These are phyloP conservation scores for Aphelocoma californica DNA, from an alignment of 2,797 vertebrate genomes.

Conservation along the genomic window DNA sequence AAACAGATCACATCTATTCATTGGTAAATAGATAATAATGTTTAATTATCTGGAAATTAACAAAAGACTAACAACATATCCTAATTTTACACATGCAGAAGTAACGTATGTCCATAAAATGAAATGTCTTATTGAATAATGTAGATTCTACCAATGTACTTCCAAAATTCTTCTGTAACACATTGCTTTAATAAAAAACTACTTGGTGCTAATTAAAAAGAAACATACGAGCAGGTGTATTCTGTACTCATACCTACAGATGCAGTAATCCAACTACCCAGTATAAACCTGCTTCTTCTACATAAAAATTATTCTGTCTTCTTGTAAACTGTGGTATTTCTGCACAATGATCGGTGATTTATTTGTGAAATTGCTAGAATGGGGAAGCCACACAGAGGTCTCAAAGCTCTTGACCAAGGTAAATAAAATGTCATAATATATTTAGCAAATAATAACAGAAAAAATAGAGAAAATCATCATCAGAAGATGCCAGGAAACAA, in stretches of 20 bases:
- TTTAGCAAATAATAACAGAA: conserved; percentile 56
- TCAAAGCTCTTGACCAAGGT: conserved; percentile 30
- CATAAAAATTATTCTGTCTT: conserved; percentile 38
- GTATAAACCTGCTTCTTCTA: conserved; percentile 3
- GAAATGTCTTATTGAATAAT: conserved; percentile 16
- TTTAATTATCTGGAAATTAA: conserved; percentile 72
- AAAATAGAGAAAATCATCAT: conserved; percentile 22
- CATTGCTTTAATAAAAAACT: conserved; percentile 40
- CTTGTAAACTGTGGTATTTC: conserved; percentile 7
- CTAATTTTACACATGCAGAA: conserved; percentile 53
- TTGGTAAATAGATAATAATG: conserved; percentile 71
- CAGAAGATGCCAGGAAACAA: conserved; percentile 9
- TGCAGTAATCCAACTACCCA: neutral
- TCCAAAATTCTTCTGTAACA: conserved; percentile 9
- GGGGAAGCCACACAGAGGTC: conserved; percentile 18
- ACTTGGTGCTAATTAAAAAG: conserved; percentile 38
- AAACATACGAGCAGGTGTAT: neutral
- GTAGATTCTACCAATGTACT: neutral
- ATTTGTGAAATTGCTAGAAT: conserved; percentile 51
- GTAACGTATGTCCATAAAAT: conserved; percentile 51
- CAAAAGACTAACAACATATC: conserved; percentile 63
- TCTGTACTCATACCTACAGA: neutral
- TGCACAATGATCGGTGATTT: conserved; percentile 6
- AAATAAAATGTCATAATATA: conserved; percentile 66
- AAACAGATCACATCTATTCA: conserved; percentile 69